Evolutionary conservation across 2,113 vertebrate genomes (phyloP), one percentile per base, ranked within the genome.

Genomic region (Suncus etruscus): DNA sequence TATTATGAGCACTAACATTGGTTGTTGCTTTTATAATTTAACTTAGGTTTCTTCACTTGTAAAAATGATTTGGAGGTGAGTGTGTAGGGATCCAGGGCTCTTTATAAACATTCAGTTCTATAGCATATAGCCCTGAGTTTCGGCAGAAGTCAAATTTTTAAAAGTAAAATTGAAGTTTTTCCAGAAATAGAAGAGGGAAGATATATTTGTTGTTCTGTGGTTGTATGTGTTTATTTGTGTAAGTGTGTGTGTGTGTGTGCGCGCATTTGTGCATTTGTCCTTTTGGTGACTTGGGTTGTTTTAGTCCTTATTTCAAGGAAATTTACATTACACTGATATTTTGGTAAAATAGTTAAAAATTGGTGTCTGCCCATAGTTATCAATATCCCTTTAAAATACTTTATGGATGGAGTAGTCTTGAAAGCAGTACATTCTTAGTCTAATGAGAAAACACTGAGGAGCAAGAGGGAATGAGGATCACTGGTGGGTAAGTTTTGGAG

Each of bases 401-500:
- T 90, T 75, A 29, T 95, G 93, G 75, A 69, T 86, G 27, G 92
- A 92, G n/a, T 70, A 92, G 29, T 90, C 51, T 91, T 89, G 45
- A 91, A 87, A 92, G 69, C 91, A 90, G 83, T 79, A 45, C 27
- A 31, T 92, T 94, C 31, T 93, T 93, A 93, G 94, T 94, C 22
- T 31, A 91, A 94, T 92, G 72, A 94, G 88, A 91, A 95, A 85
- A 75, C 51, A 91, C 79, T 93, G 66, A 94, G 85, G 61, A 86
- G 20, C 93, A 83, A 88, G 91, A 93, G 88, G 90, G 47, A 94
- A 48, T 91, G 79, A 94, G 91, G 86, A 93, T 74, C 85, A 63
- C 73, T 93, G 91, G 89, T 93, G 73, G 80, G 93, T 94, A 94
- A 95, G 94, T 95, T 93, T 29, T 63, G 91, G 84, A 92, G 86